Conservation (phyloP, 2,888 invertebrate species). For the Odontocolon sp. region DNA sequence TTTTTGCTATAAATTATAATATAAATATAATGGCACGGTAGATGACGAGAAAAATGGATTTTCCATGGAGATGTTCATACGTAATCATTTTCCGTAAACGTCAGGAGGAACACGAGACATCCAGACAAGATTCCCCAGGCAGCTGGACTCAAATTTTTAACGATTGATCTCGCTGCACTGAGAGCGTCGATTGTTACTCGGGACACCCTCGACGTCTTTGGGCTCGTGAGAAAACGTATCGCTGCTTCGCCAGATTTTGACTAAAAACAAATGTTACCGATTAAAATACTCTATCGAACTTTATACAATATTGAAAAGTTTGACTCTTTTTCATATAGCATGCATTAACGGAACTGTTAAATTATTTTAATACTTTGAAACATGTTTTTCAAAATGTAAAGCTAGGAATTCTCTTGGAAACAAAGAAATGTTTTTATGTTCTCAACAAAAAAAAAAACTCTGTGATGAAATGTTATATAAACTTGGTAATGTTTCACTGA, state of each 20-base stretch:
- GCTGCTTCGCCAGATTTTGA: slow-evolving; percentile 45
- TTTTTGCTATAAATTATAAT: slow-evolving; percentile 11
- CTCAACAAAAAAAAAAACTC: too few relatives aligned
- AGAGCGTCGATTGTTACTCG: slow-evolving; percentile 30
- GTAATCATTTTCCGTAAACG: slow-evolving; percentile 59
- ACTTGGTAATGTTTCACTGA: too few relatives aligned
- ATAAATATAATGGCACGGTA: background rate
- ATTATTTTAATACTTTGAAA: too few relatives aligned
- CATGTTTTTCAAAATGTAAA: too few relatives aligned
- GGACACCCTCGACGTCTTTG: slow-evolving; percentile 10
- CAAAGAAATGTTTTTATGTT: too few relatives aligned
- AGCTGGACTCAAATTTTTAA: slow-evolving; percentile 58
- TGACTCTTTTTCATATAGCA: too few relatives aligned
- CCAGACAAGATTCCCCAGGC: slow-evolving; percentile 57
- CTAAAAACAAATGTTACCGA: slow-evolving; percentile 35
- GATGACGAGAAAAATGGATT: background rate
- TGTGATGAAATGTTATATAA: too few relatives aligned
- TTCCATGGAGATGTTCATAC: slow-evolving; percentile 20
- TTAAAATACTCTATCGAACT: too few relatives aligned
- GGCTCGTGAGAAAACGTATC: slow-evolving; percentile 21
- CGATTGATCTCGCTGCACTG: slow-evolving; percentile 13
- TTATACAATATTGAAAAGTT: too few relatives aligned
- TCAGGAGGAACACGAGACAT: slow-evolving; percentile 59
- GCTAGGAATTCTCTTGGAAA: too few relatives aligned
- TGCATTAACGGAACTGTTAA: too few relatives aligned